A percentile compares a stretch with the other conserved stretches of the same genome.
These are phyloP conservation scores for Tetramorium simillimum DNA, from an alignment of 1,140 invertebrate species.

Conservation along the genomic window DNA sequence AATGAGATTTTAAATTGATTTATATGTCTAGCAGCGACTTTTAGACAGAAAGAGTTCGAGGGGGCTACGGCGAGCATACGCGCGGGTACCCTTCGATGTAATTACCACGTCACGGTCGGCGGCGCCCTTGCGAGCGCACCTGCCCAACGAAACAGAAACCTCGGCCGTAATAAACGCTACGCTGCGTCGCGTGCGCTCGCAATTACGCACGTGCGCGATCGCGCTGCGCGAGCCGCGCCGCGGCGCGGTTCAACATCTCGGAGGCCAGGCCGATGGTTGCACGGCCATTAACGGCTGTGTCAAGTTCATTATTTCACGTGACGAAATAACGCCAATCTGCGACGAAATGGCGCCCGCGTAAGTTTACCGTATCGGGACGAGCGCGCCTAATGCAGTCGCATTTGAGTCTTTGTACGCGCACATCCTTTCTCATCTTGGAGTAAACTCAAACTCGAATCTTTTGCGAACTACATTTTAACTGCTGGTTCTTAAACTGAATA, in stretches of 20 bases:
- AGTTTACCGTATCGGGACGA: background rate
- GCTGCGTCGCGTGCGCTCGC: conserved; percentile 66
- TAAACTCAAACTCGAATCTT: conserved; percentile 16
- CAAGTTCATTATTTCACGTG: conserved; percentile 39
- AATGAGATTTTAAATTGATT: conserved; percentile 17
- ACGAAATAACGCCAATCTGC: background rate
- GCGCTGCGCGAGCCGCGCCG: background rate
- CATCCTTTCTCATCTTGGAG: background rate
- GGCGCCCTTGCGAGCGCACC: conserved; percentile 63
- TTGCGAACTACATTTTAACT: conserved; percentile 28
- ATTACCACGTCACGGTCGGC: conserved; percentile 68
- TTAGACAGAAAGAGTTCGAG: conserved; percentile 8
- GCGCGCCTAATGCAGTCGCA: background rate
- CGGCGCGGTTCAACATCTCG: background rate
- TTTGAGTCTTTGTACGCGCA: background rate
- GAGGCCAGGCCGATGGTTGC: background rate
- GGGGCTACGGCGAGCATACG: conserved; percentile 6
- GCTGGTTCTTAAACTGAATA: conserved; percentile 7
- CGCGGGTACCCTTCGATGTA: conserved; percentile 32
- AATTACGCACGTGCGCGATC: conserved; percentile 69
- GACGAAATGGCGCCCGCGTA: background rate
- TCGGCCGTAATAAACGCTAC: conserved; percentile 25
- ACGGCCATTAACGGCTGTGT: conserved; percentile 19
- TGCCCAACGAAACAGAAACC: conserved; percentile 73
- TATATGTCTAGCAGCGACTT: conserved; percentile 29